Conservation (phyloP, 2,888 invertebrate species). For the Plagodis dolabraria region DNA sequence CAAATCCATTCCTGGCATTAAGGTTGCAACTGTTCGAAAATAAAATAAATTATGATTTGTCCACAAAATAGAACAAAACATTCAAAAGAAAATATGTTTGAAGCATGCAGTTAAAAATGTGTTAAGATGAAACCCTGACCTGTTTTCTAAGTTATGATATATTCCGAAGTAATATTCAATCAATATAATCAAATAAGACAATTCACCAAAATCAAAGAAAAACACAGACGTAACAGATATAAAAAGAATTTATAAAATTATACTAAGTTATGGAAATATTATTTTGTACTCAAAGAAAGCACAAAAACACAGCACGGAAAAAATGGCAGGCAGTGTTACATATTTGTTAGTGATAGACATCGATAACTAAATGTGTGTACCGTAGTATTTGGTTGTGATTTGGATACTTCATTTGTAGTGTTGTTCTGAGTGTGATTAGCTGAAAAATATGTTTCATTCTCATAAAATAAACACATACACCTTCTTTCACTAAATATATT, state of each 20-base stretch:
- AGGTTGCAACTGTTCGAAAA: slow-evolving; percentile 73
- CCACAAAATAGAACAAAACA: not conserved
- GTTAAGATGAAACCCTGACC: no score
- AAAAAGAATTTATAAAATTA: slow-evolving; percentile 6
- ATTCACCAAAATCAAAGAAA: slow-evolving; percentile 17
- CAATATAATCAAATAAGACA: no score
- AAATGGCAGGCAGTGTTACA: slow-evolving; percentile 45
- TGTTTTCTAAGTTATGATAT: no score
- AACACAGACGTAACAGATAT: not conserved
- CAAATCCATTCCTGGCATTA: slow-evolving; percentile 85
- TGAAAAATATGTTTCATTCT: slow-evolving; percentile 59
- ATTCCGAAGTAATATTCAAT: no score
- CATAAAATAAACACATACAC: slow-evolving; percentile 15
- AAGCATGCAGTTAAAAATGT: slow-evolving; percentile 45
- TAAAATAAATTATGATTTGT: slow-evolving; percentile 12
- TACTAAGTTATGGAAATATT: slow-evolving; percentile 6
- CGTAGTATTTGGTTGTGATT: slow-evolving; percentile 66
- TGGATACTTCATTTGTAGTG: slow-evolving; percentile 58
- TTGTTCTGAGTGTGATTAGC: slow-evolving; percentile 71
- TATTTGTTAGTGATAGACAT: slow-evolving; percentile 48
- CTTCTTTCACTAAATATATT: slow-evolving; percentile 13
- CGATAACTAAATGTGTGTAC: slow-evolving; percentile 57
- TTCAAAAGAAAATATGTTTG: slow-evolving; percentile 3
- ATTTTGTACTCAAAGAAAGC: slow-evolving; percentile 28
- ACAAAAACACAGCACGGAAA: slow-evolving; percentile 5